A percentile compares a stretch with the other conserved stretches of the same genome.
phyloP scores from a whole-genome alignment of 2,888 invertebrate species.

The Drosophila macrothrix region DNA sequence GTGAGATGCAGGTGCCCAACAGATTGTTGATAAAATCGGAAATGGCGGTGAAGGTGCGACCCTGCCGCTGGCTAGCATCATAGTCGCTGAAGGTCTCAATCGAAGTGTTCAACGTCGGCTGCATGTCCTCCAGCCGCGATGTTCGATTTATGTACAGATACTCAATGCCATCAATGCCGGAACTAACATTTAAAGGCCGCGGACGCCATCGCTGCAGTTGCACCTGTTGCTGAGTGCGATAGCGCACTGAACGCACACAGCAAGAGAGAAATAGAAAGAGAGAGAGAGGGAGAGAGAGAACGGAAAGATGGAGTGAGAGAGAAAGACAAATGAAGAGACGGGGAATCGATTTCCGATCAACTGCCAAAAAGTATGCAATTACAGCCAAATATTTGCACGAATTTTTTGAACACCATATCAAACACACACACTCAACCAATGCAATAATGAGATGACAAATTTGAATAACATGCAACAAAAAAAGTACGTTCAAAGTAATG shows the following conservation, averaged over 20 bases:
- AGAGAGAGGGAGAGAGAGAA: background rate
- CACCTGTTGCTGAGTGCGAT: constrained; percentile 56
- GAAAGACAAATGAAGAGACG: background rate
- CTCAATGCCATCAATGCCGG: constrained; percentile 38
- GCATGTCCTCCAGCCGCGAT: constrained; percentile 57
- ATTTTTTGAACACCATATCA: background rate
- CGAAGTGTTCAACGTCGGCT: constrained; percentile 53
- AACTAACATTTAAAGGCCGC: constrained; percentile 29
- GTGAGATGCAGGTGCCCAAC: constrained; percentile 63
- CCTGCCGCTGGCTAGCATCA: constrained; percentile 67
- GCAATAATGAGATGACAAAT: background rate
- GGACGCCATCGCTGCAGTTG: constrained; percentile 49
- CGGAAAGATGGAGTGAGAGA: background rate
- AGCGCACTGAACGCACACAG: constrained; percentile 33
- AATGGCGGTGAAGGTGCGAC: constrained; percentile 71
- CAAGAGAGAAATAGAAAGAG: background rate
- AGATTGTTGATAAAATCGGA: constrained; percentile 69
- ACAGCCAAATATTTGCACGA: background rate
- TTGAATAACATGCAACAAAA: background rate
- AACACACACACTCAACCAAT: background rate
- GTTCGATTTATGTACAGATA: constrained; percentile 46
- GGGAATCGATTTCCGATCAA: background rate
- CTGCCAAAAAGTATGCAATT: constrained; percentile 50
- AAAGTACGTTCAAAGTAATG: background rate
- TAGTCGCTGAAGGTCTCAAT: constrained; percentile 69